A percentile compares a stretch with the other conserved stretches of the same genome.
Conservation (phyloP, 2,888 invertebrate genomes). For the Mimachlamys varia region DNA sequence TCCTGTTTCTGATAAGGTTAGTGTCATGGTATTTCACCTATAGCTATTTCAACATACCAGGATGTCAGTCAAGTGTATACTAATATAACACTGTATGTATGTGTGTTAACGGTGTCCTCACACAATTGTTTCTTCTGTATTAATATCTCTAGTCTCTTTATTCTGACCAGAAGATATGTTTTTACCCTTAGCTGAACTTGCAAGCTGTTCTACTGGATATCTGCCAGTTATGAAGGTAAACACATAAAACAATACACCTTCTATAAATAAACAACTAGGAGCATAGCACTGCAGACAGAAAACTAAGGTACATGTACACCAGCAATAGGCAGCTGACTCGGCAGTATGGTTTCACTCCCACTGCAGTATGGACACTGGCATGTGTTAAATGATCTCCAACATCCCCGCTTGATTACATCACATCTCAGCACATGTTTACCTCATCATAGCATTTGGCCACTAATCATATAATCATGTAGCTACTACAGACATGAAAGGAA, state of each 20-base stretch:
- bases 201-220: neutral
- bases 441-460: constrained; percentile 1
- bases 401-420: neutral
- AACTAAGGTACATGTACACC: neutral
- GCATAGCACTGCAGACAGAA: neutral
- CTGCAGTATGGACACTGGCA: constrained; percentile 5
- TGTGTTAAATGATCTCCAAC: neutral
- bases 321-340: neutral
- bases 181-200: neutral
- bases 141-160: neutral
- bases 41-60: constrained; percentile 5
- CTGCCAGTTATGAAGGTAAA: neutral
- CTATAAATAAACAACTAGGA: neutral
- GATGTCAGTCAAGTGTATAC: constrained; percentile 4
- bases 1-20: neutral
- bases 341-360: constrained; percentile 5
- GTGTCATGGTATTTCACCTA: constrained; percentile 1
- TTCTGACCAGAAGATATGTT: constrained; percentile 9
- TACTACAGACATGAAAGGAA: neutral
- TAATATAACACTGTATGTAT: neutral
- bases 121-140: neutral
- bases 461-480: neutral
- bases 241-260: neutral
- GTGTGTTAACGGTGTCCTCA: neutral
- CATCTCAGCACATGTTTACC: neutral